Percentiles rank a stretch among this genome's conserved stretches.
Evolutionary conservation across 2,888 invertebrate species (phyloP).

Genomic region (Pristionchus maxplancki): DNA sequence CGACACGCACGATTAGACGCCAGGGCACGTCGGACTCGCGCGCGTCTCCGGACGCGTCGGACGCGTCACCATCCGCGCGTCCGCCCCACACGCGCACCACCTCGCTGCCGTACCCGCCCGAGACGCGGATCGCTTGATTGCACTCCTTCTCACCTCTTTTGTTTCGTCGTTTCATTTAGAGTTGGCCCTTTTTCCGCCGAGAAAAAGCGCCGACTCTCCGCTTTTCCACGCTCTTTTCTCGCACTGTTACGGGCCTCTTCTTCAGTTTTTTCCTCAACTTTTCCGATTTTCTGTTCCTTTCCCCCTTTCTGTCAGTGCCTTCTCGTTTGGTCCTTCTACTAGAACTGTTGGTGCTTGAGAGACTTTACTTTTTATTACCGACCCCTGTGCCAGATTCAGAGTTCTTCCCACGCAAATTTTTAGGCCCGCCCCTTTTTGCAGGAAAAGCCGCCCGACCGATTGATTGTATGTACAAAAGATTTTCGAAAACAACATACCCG

Average conservation of each 20-base stretch:
- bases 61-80: neutral
- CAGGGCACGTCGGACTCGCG: neutral
- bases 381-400: neutral
- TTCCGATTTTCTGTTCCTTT: neutral
- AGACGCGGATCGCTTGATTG: neutral
- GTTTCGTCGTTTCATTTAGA: neutral
- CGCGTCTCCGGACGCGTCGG: neutral
- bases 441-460: neutral
- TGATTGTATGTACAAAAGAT: conserved; percentile 26
- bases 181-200: neutral
- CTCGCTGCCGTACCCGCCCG: conserved; percentile 22
- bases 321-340: neutral
- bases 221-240: neutral
- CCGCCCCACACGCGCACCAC: conserved; percentile 27
- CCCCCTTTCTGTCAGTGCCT: neutral
- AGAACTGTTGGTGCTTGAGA: neutral
- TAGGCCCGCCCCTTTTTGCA: neutral
- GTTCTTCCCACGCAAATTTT: neutral
- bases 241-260: neutral
- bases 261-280: neutral
- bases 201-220: neutral
- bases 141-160: neutral
- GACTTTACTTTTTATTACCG: neutral
- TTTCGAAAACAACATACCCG: neutral
- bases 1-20: conserved; percentile 57